Conservation (phyloP, 2,113 vertebrate genomes). For the Electrona antarctica region DNA sequence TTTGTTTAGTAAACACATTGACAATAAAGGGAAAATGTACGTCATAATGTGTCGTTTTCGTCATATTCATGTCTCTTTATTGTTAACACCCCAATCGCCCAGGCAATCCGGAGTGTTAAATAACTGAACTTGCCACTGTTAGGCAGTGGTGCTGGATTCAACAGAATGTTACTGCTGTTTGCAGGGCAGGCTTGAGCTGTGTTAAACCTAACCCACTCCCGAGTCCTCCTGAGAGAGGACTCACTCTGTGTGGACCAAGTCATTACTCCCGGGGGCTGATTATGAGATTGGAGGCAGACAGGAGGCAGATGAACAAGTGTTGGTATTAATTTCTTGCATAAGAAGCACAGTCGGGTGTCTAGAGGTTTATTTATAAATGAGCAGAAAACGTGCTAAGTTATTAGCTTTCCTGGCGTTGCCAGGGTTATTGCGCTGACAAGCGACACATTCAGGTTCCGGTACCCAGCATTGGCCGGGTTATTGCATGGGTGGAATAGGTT, state of each 20-base stretch:
- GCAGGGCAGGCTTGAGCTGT: not conserved
- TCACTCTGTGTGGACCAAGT: conserved; percentile 15
- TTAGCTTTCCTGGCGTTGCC: too few relatives aligned
- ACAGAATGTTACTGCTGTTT: not conserved
- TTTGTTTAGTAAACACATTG: too few relatives aligned
- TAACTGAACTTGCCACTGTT: not conserved
- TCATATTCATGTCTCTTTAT: too few relatives aligned
- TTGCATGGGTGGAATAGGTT: too few relatives aligned
- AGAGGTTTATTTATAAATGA: conserved; percentile 58
- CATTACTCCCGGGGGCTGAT: conserved; percentile 37
- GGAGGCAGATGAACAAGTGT: conserved; percentile 43
- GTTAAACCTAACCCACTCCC: conserved; percentile 21
- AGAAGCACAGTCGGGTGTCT: conserved; percentile 58
- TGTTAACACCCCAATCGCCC: too few relatives aligned
- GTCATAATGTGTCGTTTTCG: too few relatives aligned
- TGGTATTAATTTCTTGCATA: conserved; percentile 57
- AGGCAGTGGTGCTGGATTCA: not conserved
- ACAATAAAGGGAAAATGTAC: too few relatives aligned
- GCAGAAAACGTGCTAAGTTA: too few relatives aligned
- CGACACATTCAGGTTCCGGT: too few relatives aligned
- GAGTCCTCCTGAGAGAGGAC: conserved; percentile 14
- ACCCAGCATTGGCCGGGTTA: too few relatives aligned
- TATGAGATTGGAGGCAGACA: conserved; percentile 3
- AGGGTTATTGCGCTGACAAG: too few relatives aligned
- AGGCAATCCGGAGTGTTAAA: too few relatives aligned